phyloP scores from a whole-genome alignment of 2,797 vertebrate genomes.

The Epinephelus coioides region DNA sequence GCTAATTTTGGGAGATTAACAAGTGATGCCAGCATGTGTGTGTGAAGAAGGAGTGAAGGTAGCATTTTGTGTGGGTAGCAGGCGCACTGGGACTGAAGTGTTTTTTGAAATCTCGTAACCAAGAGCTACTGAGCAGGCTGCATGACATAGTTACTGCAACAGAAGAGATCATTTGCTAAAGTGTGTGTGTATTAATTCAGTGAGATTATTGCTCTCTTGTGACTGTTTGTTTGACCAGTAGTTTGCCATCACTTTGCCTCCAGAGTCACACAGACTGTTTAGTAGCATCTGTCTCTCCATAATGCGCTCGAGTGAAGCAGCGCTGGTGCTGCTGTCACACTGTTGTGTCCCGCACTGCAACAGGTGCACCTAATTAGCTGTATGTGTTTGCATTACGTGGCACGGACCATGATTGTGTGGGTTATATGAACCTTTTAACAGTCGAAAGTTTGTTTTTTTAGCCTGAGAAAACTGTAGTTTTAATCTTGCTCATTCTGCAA shows the following conservation, averaged over 20 bases:
- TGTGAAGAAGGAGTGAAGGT: conserved; percentile 38
- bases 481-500: conserved; percentile 23
- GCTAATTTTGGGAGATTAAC: conserved; percentile 28
- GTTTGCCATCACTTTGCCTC: conserved; percentile 29
- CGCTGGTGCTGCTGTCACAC: conserved; percentile 19
- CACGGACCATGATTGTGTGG: background rate
- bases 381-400: conserved; percentile 14
- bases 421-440: conserved; percentile 3
- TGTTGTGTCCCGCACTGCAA: conserved; percentile 36
- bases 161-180: conserved; percentile 15
- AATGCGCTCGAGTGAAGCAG: conserved; percentile 40
- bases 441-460: conserved; percentile 31
- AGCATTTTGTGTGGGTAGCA: conserved; percentile 57
- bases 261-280: background rate
- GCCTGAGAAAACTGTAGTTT: conserved; percentile 15
- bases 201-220: background rate
- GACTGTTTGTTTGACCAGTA: conserved; percentile 32
- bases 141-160: conserved; percentile 6
- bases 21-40: conserved; percentile 18
- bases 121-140: conserved; percentile 33
- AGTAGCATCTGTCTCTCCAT: conserved; percentile 38
- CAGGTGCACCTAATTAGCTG: conserved; percentile 59
- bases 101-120: conserved; percentile 45
- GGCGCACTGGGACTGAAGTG: conserved; percentile 5
- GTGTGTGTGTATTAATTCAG: conserved; percentile 9